Evolutionary conservation across 2,113 vertebrate species (phyloP).

Genomic region (Chinchilla lanigera): DNA sequence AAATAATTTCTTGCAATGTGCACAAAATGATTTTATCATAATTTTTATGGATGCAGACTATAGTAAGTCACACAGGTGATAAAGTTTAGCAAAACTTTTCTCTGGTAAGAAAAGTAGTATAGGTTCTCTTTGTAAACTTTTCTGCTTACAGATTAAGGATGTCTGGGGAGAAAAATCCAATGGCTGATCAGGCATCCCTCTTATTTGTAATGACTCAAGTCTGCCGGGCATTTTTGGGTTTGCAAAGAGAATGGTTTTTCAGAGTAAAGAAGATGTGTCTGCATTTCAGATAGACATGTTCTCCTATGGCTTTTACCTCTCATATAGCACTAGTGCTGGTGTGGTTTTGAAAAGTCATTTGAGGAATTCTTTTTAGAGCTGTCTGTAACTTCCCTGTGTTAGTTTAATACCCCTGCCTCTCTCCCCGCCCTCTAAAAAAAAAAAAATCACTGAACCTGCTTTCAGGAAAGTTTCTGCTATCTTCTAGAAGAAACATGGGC

Average conservation of each 20-base stretch:
- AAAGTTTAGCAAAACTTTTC: neutral
- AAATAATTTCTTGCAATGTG: slow-evolving; percentile 27
- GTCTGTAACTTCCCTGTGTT: neutral
- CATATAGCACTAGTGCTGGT: neutral
- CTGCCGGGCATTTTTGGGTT: neutral
- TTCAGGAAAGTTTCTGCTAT: neutral
- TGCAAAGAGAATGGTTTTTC: slow-evolving; percentile 11
- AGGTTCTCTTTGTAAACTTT: neutral
- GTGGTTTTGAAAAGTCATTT: slow-evolving; percentile 21
- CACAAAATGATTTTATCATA: neutral
- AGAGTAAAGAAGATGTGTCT: neutral
- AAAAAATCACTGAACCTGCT: neutral
- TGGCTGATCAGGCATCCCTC: slow-evolving; percentile 8
- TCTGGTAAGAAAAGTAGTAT: neutral
- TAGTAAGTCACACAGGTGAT: neutral
- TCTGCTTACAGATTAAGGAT: neutral
- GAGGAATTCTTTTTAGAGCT: slow-evolving; percentile 44
- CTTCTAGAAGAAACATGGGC: neutral
- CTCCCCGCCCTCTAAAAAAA: no score
- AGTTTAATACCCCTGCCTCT: neutral
- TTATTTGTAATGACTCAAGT: slow-evolving; percentile 37
- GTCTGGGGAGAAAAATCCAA: neutral
- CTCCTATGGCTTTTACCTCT: neutral
- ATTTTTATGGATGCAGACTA: neutral
- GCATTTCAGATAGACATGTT: slow-evolving; percentile 9